Conservation (phyloP, 2,113 vertebrate genomes). For the Toxostoma redivivum region DNA sequence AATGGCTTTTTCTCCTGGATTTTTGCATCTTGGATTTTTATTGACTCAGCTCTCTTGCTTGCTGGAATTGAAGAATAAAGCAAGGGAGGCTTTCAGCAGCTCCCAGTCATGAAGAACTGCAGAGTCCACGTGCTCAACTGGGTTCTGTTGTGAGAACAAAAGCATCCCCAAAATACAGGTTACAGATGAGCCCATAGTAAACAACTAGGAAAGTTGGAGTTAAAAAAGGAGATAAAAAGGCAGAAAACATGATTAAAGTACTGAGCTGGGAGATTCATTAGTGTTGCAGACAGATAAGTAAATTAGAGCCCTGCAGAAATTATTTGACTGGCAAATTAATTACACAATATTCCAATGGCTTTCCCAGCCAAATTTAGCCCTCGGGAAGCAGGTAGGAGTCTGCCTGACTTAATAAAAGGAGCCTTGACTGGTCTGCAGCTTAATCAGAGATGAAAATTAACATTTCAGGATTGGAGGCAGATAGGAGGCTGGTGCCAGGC, state of each 20-base stretch:
- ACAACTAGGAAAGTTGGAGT: not conserved
- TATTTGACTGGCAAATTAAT: constrained; percentile 54
- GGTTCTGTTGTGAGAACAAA: not conserved
- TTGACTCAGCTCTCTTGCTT: not conserved
- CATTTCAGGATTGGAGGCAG: not conserved
- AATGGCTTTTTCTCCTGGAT: not conserved
- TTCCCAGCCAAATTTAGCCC: not conserved
- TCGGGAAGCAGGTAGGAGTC: constrained; percentile 14
- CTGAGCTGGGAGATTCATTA: constrained; percentile 1
- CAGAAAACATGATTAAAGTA: not conserved
- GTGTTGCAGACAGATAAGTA: not conserved
- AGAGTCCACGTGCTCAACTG: not conserved
- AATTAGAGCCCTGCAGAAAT: constrained; percentile 43
- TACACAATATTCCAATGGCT: constrained; percentile 10
- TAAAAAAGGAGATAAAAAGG: not conserved
- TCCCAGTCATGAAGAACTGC: not conserved
- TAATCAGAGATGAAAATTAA: not conserved
- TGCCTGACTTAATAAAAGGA: constrained; percentile 22
- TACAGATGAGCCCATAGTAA: not conserved
- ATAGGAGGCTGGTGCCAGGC: not conserved
- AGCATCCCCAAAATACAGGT: not conserved
- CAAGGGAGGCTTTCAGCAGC: not conserved
- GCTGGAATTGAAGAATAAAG: not conserved
- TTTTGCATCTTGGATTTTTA: not conserved
- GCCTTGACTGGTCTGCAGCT: not conserved